These are phyloP conservation scores for Paratilapia polleni DNA, from an alignment of 2,113 vertebrate species.

Conservation along the genomic window DNA sequence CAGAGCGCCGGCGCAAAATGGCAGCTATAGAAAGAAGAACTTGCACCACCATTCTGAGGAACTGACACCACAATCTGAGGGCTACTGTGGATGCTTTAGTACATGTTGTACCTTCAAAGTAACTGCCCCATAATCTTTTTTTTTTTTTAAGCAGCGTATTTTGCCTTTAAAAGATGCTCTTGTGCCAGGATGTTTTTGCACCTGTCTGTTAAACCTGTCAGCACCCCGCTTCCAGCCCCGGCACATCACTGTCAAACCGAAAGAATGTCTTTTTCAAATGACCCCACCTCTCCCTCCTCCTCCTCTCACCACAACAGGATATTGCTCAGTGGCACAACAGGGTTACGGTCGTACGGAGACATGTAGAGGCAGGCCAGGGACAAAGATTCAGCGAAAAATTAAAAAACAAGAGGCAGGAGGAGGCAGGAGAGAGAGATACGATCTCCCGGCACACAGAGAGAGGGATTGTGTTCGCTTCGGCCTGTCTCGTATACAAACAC, in stretches of 20 bases:
- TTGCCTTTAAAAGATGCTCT: neutral
- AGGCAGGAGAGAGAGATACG: constrained; percentile 61
- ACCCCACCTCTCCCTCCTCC: neutral
- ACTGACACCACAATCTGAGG: constrained; percentile 33
- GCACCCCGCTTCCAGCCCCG: neutral
- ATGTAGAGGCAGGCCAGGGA: constrained; percentile 72
- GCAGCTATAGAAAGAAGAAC: constrained; percentile 62
- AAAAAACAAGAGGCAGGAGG: constrained; percentile 55
- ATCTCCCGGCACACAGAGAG: constrained; percentile 58
- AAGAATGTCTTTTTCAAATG: constrained; percentile 11
- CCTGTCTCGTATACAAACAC: constrained; percentile 50
- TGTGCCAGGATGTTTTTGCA: neutral
- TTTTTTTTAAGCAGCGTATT: neutral
- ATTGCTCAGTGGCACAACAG: constrained; percentile 64
- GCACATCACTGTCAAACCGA: neutral
- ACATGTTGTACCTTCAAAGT: neutral
- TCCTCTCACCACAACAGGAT: constrained; percentile 68
- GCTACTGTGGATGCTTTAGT: neutral
- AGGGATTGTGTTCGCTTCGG: constrained; percentile 54
- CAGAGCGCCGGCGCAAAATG: constrained; percentile 2
- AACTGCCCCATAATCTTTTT: neutral
- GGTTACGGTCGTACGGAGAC: constrained; percentile 59
- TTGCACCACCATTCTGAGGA: constrained; percentile 52
- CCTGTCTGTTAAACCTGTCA: constrained; percentile 37
- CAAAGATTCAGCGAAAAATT: constrained; percentile 62